A percentile compares a stretch with the other conserved stretches of the same genome.
Evolutionary conservation across 1,140 invertebrate genomes (phyloP).

Genomic region (Brevipalpus yothersi): DNA sequence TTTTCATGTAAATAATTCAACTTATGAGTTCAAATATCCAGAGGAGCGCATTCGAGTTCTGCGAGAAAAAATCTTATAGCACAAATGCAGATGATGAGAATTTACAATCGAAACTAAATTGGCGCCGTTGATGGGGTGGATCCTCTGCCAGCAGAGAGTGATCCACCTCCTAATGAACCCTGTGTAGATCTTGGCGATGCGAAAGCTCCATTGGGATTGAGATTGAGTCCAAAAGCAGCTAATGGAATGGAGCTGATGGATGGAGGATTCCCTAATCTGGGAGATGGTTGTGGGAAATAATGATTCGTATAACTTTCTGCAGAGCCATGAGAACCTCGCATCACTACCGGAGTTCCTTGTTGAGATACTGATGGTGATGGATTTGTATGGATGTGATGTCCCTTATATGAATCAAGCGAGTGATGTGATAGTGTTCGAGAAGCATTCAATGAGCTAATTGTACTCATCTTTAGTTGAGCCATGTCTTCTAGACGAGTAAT

Average conservation of each 20-base stretch:
- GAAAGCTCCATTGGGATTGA: not conserved
- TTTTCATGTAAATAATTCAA: too few relatives aligned
- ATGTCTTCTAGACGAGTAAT: slow-evolving; percentile 69
- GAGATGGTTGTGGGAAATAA: not conserved
- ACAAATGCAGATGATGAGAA: not conserved
- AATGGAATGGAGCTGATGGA: not conserved
- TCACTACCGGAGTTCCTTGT: not conserved
- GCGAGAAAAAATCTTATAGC: too few relatives aligned
- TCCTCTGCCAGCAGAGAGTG: not conserved
- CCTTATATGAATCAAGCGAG: slow-evolving; percentile 8
- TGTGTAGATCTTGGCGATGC: not conserved
- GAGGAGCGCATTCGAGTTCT: too few relatives aligned
- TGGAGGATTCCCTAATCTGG: not conserved
- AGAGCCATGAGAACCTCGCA: not conserved
- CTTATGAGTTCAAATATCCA: too few relatives aligned
- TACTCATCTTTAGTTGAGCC: slow-evolving; percentile 57
- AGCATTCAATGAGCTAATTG: slow-evolving; percentile 7
- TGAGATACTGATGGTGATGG: not conserved
- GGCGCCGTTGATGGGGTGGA: slow-evolving; percentile 1
- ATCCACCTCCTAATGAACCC: not conserved
- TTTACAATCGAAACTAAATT: not conserved
- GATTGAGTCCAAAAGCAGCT: not conserved
- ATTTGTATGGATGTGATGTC: not conserved
- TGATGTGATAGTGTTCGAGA: slow-evolving; percentile 9
- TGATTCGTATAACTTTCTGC: not conserved